Base-by-base conservation (phyloP, 2,113 vertebrate genomes). In the Hippocampus barbouri region DNA sequence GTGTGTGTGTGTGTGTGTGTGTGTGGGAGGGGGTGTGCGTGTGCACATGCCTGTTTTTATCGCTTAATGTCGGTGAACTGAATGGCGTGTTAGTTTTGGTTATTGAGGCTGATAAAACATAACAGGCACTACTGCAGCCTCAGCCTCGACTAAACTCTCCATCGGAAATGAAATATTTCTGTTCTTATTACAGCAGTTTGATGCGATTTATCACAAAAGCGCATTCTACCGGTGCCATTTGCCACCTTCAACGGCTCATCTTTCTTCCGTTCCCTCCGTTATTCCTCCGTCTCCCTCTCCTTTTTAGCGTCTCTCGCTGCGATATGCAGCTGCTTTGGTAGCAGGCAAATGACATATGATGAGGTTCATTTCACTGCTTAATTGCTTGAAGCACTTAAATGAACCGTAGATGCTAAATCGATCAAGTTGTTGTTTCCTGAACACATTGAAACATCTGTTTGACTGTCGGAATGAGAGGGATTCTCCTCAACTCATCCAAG, bases 361-460 rank as follows among this genome's bases (percentile, higher is more conserved):
- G 82, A 75, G 85, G 83, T 85, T 88, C 85, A 87, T 90, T 88
- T 84, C 83, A 73, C 81, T 67, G 79, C 78, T 80, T 59, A 66
- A 72, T 66, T 59, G 23, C 62, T 51, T 72, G 62, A 72, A 74
- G 77, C 18, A 59, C 71, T 69, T 79, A 80, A 85, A 86, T 85
- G 75, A 79, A 54, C 53, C 74, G 45, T 5, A 71, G 20, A 51
- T 54, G 70, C 65, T 78, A 15, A 51, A 20, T 47, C 30, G 11
- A 23, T 27, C 57, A 69, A 75, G 16, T 70, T 71, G 34, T 30
- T 30, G 34, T 23, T 57, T 77, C 45, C 25, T n/a, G 27, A 82
- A 84, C 61, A 63, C 76, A 3, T 15, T 8, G 9, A 51, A 10
- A 53, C 25, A 53, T 18, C 25, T 38, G 45, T 66, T 63, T 41